Conservation (phyloP, 1,140 invertebrate genomes). For the Argopecten irradians region DNA sequence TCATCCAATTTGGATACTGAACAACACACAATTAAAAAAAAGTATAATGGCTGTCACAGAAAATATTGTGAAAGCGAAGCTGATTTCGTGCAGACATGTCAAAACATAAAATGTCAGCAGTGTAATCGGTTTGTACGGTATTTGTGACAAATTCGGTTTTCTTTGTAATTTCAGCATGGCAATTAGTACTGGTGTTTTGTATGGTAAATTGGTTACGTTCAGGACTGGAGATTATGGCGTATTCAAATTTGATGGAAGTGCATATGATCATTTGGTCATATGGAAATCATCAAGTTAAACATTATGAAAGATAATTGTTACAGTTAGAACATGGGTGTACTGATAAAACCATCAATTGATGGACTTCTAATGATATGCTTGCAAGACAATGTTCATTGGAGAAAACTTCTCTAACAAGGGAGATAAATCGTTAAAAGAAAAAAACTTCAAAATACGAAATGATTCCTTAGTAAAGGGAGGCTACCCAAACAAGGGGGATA, state of each 20-base stretch:
- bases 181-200: background rate
- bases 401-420: background rate
- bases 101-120: background rate
- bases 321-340: background rate
- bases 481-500: no score
- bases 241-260: background rate
- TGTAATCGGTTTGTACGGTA: background rate
- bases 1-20: no score
- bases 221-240: background rate
- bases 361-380: background rate
- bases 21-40: background rate
- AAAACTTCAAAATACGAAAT: no score
- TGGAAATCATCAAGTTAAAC: background rate
- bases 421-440: no score
- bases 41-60: background rate
- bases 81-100: background rate
- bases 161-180: background rate
- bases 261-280: background rate
- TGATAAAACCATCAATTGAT: background rate
- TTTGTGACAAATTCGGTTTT: background rate
- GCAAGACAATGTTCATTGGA: no score
- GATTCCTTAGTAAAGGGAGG: no score
- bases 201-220: background rate
- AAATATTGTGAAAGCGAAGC: background rate
- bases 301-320: background rate